Percentiles rank a stretch among this genome's conserved stretches.
These are phyloP conservation scores for Harpalus rufipes DNA, from an alignment of 2,888 invertebrate genomes.

Conservation along the genomic window DNA sequence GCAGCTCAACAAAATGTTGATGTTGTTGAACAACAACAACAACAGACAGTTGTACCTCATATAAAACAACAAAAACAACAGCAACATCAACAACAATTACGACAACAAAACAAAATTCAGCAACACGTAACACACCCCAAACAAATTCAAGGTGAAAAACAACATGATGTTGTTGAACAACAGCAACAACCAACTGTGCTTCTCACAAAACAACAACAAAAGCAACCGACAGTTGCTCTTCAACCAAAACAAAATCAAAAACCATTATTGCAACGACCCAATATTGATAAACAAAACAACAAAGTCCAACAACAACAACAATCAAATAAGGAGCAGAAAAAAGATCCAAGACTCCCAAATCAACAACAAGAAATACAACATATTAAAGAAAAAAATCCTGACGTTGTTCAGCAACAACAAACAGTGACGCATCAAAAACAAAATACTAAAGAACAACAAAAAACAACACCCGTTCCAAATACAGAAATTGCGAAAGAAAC, in stretches of 20 bases:
- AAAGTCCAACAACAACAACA: background rate
- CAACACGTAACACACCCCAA: no score
- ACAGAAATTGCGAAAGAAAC: no score
- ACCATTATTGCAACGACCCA: background rate
- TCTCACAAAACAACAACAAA: background rate
- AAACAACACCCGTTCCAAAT: no score
- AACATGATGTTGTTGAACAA: no score
- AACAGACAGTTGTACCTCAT: no score
- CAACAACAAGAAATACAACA: slow-evolving; percentile 8
- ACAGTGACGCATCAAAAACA: background rate
- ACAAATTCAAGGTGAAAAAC: no score
- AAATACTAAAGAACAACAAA: no score
- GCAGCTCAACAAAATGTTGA: background rate
- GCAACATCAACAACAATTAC: no score
- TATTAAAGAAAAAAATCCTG: background rate
- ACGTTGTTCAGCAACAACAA: background rate
- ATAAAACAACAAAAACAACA: no score
- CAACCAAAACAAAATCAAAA: background rate
- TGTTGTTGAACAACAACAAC: no score
- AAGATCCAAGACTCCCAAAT: background rate
- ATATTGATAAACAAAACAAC: background rate
- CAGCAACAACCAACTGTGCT: background rate
- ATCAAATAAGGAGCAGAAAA: background rate
- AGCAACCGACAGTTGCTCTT: background rate
- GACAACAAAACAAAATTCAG: no score